Evolutionary conservation across 2,113 vertebrate genomes (phyloP).

Genomic region (Heptranchias perlo): DNA sequence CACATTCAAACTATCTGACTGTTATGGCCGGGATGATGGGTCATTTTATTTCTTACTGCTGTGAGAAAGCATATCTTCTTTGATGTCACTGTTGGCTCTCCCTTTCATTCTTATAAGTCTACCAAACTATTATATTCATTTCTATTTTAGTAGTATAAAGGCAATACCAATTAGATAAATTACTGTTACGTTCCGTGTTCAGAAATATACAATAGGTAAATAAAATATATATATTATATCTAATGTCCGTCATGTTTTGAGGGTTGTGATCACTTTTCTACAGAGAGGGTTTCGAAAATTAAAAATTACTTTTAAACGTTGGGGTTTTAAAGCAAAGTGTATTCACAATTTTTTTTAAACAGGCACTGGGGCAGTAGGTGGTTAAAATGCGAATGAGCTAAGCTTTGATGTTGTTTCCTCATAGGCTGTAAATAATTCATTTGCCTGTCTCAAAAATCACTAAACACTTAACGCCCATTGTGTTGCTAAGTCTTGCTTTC

Average conservation of each 20-base stretch:
- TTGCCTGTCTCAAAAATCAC: not conserved
- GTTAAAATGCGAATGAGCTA: no score
- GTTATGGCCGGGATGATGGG: not conserved
- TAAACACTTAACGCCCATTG: no score
- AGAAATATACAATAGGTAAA: no score
- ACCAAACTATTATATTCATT: not conserved
- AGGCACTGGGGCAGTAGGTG: not conserved
- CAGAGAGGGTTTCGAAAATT: not conserved
- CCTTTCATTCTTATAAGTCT: no score
- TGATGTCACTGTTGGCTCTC: no score
- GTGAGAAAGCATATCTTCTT: not conserved
- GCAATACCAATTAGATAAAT: not conserved
- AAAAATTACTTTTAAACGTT: not conserved
- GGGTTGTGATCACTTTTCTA: no score
- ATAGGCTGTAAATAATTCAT: not conserved
- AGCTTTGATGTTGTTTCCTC: not conserved
- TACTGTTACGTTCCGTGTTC: not conserved
- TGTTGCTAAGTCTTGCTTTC: no score
- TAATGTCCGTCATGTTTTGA: no score
- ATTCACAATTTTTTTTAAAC: no score
- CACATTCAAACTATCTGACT: not conserved
- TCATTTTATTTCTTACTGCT: not conserved
- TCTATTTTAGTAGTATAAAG: not conserved
- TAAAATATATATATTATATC: no score
- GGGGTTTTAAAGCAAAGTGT: no score